Evolutionary conservation across 2,113 vertebrate species (phyloP), one percentile per base, ranked within the genome.

Genomic region (Lamprologus sp.): DNA sequence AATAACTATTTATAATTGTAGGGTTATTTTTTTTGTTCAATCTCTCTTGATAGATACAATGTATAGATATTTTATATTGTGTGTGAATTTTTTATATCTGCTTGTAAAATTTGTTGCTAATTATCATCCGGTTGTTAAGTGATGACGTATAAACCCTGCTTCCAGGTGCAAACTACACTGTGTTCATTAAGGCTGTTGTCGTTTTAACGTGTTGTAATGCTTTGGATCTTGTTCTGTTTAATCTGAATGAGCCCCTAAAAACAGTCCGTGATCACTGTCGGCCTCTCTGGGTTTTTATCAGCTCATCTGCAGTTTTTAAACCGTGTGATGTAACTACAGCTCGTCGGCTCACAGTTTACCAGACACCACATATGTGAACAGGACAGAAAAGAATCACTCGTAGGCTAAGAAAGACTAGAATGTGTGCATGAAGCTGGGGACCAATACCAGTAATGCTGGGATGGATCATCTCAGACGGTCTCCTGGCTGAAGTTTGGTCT

Each of bases 21-120:
- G 21, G 85, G 40, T 45, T 84, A 33, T 79, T 90, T 88, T 56
- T 81, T 88, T 82, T 84, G 77, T 23, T 84, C 3, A 87, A 65
- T 81, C 47, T 87, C 6, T 84, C 87, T 88, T 81, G 23, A 88
- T 89, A 84, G 51, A 87, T 82, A 84, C 63, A 81, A 9, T 81
- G 81, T 65, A 81, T 73, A 92, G 79, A 85, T 91, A 89, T 86
- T 89, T 90, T 90, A 86, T 53, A 92, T 89, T 79, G 42, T 83
- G 82, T 26, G 82, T 90, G 49, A 45, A 28, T 21, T 40, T 91
- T 93, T 88, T 87, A 88, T 93, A 91, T 54, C 79, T 88, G 40
- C 60, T 87, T 70, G 55, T 83, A 51, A 54, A 47, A 40, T 54
- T 5, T 81, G 28, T 84, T 73, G 37, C 53, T 80, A 82, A 65